Conservation (phyloP, 2,888 invertebrate species). For the Theodoxus fluviatilis region DNA sequence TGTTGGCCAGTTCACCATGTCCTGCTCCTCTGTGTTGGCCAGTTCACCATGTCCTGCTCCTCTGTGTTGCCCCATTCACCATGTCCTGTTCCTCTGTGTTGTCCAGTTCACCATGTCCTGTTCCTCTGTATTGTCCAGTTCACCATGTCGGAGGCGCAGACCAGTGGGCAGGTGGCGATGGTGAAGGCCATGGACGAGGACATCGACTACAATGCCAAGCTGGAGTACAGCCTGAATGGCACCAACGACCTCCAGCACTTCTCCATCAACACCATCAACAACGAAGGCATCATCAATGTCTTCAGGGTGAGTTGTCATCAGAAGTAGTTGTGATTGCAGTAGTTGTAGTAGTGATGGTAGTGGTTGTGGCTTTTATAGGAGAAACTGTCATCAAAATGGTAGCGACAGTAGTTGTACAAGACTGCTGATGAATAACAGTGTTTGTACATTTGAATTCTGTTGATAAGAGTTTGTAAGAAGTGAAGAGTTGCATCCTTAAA, state of each 20-base stretch:
- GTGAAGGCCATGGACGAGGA: conserved; percentile 61
- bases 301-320: conserved; percentile 37
- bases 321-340: too few species aligned
- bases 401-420: background rate
- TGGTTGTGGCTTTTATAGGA: background rate
- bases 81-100: too few species aligned
- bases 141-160: conserved; percentile 50
- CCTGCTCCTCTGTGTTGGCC: too few species aligned
- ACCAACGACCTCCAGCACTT: conserved; percentile 51
- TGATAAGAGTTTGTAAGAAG: background rate
- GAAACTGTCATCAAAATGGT: background rate
- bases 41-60: too few species aligned
- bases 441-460: background rate
- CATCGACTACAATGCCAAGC: conserved; percentile 79
- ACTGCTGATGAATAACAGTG: too few species aligned
- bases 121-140: too few species aligned
- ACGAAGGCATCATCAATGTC: conserved; percentile 50
- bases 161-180: conserved; percentile 37
- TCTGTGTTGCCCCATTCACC: too few species aligned
- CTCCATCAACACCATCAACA: conserved; percentile 43
- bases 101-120: too few species aligned
- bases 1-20: too few species aligned
- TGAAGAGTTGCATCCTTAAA: too few species aligned
- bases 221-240: conserved; percentile 79
- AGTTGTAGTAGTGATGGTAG: too few species aligned